phyloP scores from a whole-genome alignment of 2,888 invertebrate genomes.

The Gandaritis pyraliata region DNA sequence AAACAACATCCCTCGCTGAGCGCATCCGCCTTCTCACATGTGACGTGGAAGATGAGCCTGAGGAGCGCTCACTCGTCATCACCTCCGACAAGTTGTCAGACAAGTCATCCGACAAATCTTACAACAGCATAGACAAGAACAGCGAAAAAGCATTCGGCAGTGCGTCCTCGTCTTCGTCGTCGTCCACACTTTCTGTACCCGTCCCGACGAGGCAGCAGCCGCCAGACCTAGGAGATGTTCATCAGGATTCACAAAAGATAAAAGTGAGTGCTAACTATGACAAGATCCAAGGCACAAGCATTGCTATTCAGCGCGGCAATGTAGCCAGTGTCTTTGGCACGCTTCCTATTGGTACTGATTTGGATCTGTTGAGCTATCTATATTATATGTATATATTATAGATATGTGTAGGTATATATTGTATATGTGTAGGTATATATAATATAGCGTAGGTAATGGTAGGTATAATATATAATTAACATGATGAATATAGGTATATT shows the following conservation, averaged over 20 bases:
- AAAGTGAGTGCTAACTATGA: conserved; percentile 16
- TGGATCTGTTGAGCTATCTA: too few relatives aligned
- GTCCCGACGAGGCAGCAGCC: conserved; percentile 66
- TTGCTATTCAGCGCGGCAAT: too few relatives aligned
- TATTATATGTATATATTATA: too few relatives aligned
- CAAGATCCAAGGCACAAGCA: too few relatives aligned
- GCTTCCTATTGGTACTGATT: too few relatives aligned
- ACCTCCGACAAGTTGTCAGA: conserved; percentile 85
- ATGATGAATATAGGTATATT: too few relatives aligned
- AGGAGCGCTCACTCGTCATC: conserved; percentile 86
- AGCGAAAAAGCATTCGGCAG: conserved; percentile 83
- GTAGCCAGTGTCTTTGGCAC: too few relatives aligned
- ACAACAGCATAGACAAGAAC: conserved; percentile 85
- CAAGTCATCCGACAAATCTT: conserved; percentile 71
- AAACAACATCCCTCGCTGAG: conserved; percentile 92
- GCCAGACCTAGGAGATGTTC: conserved; percentile 73
- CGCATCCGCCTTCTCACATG: conserved; percentile 94
- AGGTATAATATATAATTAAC: too few relatives aligned
- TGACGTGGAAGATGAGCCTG: conserved; percentile 89
- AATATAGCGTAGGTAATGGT: too few relatives aligned
- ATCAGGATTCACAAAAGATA: conserved; percentile 74
- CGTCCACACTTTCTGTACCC: conserved; percentile 68
- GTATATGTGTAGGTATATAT: too few relatives aligned
- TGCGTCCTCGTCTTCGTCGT: conserved; percentile 77
- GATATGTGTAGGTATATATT: too few relatives aligned